These are phyloP conservation scores for Trachymyrmex cornetzi DNA, from an alignment of 1,140 invertebrate species.

Conservation along the genomic window DNA sequence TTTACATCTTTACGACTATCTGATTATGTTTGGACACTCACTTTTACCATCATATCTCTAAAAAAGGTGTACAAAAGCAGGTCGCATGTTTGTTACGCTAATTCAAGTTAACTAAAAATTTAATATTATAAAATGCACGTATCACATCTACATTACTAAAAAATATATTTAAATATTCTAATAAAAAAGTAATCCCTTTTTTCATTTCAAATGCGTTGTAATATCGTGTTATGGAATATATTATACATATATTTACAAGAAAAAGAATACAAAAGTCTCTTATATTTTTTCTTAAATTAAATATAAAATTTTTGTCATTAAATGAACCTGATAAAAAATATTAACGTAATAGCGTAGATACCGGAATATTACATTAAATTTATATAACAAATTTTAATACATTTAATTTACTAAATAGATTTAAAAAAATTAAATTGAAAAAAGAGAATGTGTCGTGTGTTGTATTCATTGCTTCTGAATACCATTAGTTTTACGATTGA, in stretches of 20 bases:
- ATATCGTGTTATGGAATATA: background rate
- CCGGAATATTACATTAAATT: background rate
- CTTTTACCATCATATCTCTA: constrained; percentile 14
- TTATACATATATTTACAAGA: background rate
- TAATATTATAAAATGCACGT: background rate
- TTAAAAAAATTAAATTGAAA: background rate
- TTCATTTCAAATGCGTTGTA: background rate
- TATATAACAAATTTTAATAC: background rate
- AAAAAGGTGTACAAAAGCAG: background rate
- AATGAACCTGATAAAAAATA: background rate
- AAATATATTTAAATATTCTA: background rate
- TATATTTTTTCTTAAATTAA: background rate
- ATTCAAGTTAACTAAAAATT: background rate
- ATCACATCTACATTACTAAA: background rate
- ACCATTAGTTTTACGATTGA: background rate
- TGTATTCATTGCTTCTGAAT: background rate
- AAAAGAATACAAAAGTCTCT: constrained; percentile 1
- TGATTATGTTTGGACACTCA: constrained; percentile 20
- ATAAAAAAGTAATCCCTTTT: constrained; percentile 1
- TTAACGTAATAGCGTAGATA: background rate
- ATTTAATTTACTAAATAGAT: constrained; percentile 24
- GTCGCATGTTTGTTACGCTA: constrained; percentile 35
- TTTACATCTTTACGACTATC: constrained; percentile 27
- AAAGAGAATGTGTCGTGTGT: background rate
- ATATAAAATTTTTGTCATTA: background rate